These are phyloP conservation scores for Laticauda colubrina DNA, from an alignment of 2,113 vertebrate genomes.

Conservation along the genomic window DNA sequence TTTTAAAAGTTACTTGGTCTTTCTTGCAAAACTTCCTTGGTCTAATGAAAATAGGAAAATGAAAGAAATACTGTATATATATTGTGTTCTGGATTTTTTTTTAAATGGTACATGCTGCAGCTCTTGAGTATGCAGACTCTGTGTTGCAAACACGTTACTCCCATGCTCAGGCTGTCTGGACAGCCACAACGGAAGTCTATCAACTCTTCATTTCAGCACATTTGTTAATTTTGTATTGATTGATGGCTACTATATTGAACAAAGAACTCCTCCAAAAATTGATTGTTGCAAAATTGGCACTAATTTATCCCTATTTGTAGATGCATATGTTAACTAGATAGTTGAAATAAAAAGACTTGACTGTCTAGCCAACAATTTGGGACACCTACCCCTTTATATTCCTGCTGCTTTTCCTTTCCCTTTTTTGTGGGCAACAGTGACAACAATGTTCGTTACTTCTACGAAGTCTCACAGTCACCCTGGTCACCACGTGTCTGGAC, in stretches of 20 bases:
- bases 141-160: background rate
- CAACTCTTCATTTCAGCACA: background rate
- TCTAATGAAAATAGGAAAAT: background rate
- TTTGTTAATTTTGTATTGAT: background rate
- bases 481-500: too few species aligned
- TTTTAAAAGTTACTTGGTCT: background rate
- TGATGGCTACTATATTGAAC: background rate
- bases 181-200: background rate
- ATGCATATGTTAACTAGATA: background rate
- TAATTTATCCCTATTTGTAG: background rate
- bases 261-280: background rate
- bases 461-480: background rate
- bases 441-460: background rate
- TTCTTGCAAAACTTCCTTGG: background rate
- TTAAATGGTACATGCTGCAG: background rate
- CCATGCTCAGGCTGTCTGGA: background rate
- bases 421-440: background rate
- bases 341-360: background rate
- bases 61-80: background rate
- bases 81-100: background rate
- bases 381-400: background rate
- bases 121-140: conserved; percentile 8
- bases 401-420: too few species aligned
- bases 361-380: background rate
- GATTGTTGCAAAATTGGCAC: background rate